phyloP scores from a whole-genome alignment of 2,797 vertebrate species.

The Peromyscus melanophrys region DNA sequence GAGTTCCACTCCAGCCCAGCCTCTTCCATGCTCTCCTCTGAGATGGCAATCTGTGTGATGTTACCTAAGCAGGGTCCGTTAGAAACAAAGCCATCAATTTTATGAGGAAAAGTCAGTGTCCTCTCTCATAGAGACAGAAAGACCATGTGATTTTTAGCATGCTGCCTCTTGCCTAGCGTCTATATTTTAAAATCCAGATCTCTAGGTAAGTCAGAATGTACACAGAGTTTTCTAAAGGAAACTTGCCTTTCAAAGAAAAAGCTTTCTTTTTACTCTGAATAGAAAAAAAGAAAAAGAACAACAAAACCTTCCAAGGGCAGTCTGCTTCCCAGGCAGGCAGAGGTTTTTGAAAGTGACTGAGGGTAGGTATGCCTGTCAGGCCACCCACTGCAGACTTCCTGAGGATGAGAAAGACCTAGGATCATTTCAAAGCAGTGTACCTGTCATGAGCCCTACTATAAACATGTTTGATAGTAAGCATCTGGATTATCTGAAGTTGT shows the following conservation, averaged over 20 bases:
- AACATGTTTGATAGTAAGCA: neutral
- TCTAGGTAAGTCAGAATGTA: slow-evolving; percentile 29
- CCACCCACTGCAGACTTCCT: neutral
- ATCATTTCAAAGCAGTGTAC: slow-evolving; percentile 1
- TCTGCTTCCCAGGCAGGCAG: slow-evolving; percentile 4
- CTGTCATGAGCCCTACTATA: neutral
- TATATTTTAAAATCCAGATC: neutral
- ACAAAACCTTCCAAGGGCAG: slow-evolving; percentile 27
- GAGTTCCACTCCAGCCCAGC: slow-evolving; percentile 93
- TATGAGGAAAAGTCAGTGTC: slow-evolving; percentile 3
- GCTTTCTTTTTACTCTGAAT: slow-evolving; percentile 50
- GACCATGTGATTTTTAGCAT: slow-evolving; percentile 14
- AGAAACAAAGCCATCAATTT: slow-evolving; percentile 61
- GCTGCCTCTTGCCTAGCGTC: slow-evolving; percentile 8
- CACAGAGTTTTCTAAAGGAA: slow-evolving; percentile 54
- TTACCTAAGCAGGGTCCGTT: slow-evolving; percentile 88
- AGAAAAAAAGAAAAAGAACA: slow-evolving; percentile 47
- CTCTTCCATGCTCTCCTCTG: slow-evolving; percentile 92
- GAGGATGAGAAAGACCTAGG: slow-evolving; percentile 15
- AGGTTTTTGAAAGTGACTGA: neutral
- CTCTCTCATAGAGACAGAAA: neutral
- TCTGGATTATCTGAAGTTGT: slow-evolving; percentile 34
- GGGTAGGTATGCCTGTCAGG: neutral
- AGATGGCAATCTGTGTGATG: slow-evolving; percentile 90
- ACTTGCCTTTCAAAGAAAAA: slow-evolving; percentile 50